Evolutionary conservation across 2,888 invertebrate species (phyloP), one percentile per base, ranked within the genome.

Genomic region (Gryllus longicercus): DNA sequence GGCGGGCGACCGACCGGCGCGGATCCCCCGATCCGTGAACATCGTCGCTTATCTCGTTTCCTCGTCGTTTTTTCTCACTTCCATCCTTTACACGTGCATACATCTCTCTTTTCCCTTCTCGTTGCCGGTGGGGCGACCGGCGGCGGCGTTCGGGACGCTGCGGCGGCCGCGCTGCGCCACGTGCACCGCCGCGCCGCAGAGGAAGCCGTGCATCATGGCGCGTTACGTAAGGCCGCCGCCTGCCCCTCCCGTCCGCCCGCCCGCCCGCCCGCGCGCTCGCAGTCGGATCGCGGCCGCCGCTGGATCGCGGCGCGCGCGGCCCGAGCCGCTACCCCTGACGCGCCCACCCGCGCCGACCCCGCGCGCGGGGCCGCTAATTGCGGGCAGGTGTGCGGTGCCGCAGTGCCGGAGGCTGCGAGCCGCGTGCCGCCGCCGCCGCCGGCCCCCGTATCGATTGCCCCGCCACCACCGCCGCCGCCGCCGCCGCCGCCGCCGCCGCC

Each of bases 341-440:
- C 38, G 38, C 38, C 38, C 38, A 8, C 38, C 38, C 38, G 38
- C 38, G 38, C 38, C 38, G 38, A 38, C 38, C 38, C 38, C 38
- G 38, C 38, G 38, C 38, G 5, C 38, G 38, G 38, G 8, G 5
- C 38, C 38, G 63, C 63, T 63, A 63, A 63, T 63, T 63, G 63
- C 63, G 63, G 63, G 16, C 63, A 63, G 63, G 63, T 63, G 63
- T 63, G 63, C 63, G 63, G 16, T 63, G 63, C 63, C 63, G 63
- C 63, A 63, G 63, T 63, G 63, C 63, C 63, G 63, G 63, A 63
- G 63, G 63, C 63, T 63, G 63, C 63, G n/a, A 63, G n/a, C 63
- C 63, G 63, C 63, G 63, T 63, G 63, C 63, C 63, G 14, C 14
- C 63, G 63, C 63, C 63, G 38, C 38, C 38, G 38, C 38, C 38